Evolutionary conservation across 2,797 vertebrate species (phyloP), one percentile per base, ranked within the genome.

Genomic region (Pristis pectinata): DNA sequence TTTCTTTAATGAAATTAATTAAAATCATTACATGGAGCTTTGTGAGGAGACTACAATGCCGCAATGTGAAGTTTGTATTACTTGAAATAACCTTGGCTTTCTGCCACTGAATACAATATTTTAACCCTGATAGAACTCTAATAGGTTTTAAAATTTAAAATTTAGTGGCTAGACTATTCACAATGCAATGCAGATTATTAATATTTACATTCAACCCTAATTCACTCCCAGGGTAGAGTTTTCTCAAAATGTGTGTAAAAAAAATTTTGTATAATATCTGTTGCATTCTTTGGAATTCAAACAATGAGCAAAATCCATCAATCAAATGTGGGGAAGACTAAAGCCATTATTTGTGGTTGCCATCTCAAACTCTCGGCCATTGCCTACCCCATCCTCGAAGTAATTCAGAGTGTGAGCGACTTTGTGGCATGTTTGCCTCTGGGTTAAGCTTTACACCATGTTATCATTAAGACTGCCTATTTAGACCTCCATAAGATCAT

Each of bases 1-100:
- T 94, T 94, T 93, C 24, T 30, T 94, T 76, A 41, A 93, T 94
- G 0, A 49, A 93, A 93, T 93, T 72, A 93, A 93, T 93, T 74
- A 53, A 94, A 94, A 34, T 76, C 70, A 49, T 94, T 74, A 74
- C 13, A n/a, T 15, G 70, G 30, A 41, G 17, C 87, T 91, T 91
- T 91, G 70, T 94, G 30, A 53, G 15, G 15, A 74, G 8, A 24
- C 22, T 34, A 27, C 41, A 74, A 94, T 94, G 44, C 34, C 30
- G 17, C 93, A 49, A 94, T 94, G 44, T 74, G 67, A 94, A 91
- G 19, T 91, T 41, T 11, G 6, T 41, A 91, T 67, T 67, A 91
- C 2, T 64, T 67, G 61, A 91, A 91, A 91, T 91, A 67, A 91
- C 61, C 59, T 91, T 91, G n/a, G 37, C 61, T 41, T 91, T 67